Conservation (phyloP, 2,888 invertebrate genomes). For the Ophonus ardosiacus region DNA sequence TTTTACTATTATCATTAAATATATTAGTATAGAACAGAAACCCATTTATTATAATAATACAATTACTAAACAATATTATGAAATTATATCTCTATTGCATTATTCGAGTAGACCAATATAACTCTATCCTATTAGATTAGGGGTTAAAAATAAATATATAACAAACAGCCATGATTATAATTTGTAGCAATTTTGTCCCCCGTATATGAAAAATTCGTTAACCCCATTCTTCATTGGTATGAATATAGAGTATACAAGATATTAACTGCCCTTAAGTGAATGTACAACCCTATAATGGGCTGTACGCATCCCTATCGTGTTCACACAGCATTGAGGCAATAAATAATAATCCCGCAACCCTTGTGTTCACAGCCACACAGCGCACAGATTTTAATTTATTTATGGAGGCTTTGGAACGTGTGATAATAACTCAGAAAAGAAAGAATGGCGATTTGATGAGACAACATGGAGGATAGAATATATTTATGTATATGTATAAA, state of each 20-base stretch:
- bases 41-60: too few species aligned
- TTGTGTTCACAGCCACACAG: slow-evolving; percentile 20
- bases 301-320: slow-evolving; percentile 30
- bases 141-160: too few species aligned
- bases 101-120: too few species aligned
- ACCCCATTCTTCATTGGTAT: not conserved
- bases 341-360: slow-evolving; percentile 44
- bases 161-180: not conserved
- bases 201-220: not conserved
- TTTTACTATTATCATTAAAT: too few species aligned
- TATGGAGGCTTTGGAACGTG: not conserved
- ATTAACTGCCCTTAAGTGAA: slow-evolving; percentile 27
- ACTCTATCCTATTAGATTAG: too few species aligned
- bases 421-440: not conserved
- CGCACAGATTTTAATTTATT: not conserved
- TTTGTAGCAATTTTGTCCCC: not conserved
- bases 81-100: too few species aligned
- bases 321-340: slow-evolving; percentile 18
- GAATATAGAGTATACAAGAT: slow-evolving; percentile 7
- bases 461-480: not conserved
- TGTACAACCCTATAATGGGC: slow-evolving; percentile 11
- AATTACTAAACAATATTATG: too few species aligned
- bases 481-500: not conserved
- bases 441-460: slow-evolving; percentile 42
- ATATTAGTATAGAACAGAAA: too few species aligned